These are phyloP conservation scores for Xestia sexstrigata DNA, from an alignment of 2,888 invertebrate species.

Conservation along the genomic window DNA sequence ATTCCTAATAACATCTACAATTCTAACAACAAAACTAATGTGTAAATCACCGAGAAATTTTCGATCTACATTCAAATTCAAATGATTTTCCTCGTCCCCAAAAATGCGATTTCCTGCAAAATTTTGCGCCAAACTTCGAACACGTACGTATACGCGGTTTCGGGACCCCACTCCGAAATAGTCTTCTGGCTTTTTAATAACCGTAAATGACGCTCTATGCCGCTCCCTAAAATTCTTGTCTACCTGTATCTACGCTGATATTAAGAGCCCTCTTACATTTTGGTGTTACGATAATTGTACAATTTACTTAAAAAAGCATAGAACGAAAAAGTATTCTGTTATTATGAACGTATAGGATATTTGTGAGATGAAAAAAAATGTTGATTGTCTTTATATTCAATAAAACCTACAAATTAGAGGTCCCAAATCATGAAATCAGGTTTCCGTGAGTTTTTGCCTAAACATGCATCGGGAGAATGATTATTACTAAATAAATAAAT, in stretches of 20 bases:
- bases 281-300: too few species aligned
- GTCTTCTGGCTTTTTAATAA: slow-evolving; percentile 78
- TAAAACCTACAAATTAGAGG: too few species aligned
- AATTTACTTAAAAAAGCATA: too few species aligned
- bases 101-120: slow-evolving; percentile 49
- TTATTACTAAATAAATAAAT: too few species aligned
- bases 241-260: slow-evolving; percentile 27
- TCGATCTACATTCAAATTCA: slow-evolving; percentile 53
- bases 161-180: slow-evolving; percentile 71
- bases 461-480: too few species aligned
- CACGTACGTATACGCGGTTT: slow-evolving; percentile 60
- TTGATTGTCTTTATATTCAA: too few species aligned
- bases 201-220: slow-evolving; percentile 72
- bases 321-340: too few species aligned
- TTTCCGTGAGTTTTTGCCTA: too few species aligned
- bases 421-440: too few species aligned
- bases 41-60: slow-evolving; percentile 49
- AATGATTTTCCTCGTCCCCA: slow-evolving; percentile 38
- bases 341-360: too few species aligned
- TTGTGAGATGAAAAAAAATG: too few species aligned
- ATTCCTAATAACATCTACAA: background rate
- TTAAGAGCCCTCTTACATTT: background rate
- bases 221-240: slow-evolving; percentile 45
- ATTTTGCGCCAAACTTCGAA: slow-evolving; percentile 59
- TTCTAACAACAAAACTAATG: slow-evolving; percentile 19